Evolutionary conservation across 1,140 invertebrate genomes (phyloP).

Genomic region (Lordiphosa mommai): DNA sequence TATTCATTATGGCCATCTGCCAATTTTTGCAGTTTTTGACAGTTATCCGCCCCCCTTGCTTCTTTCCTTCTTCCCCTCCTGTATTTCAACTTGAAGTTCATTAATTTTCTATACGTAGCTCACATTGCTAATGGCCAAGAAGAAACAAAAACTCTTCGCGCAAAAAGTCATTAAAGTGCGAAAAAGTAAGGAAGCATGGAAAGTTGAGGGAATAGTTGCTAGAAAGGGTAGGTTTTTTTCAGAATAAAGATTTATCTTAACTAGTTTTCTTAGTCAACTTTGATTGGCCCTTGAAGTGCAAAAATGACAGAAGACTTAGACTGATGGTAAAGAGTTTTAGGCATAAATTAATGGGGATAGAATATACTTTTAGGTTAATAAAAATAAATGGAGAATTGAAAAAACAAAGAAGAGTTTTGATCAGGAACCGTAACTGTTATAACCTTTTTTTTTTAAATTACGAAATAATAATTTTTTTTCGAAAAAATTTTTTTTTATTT

Average conservation of each 20-base stretch:
- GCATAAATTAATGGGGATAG: too few relatives aligned
- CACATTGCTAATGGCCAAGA: background rate
- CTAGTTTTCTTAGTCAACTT: conserved; percentile 8
- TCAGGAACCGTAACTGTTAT: too few relatives aligned
- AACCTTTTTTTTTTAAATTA: too few relatives aligned
- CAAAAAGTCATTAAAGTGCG: conserved; percentile 8
- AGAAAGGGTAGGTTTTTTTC: background rate
- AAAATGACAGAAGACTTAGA: too few relatives aligned
- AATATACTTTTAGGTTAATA: too few relatives aligned
- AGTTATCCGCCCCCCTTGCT: background rate
- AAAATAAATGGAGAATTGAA: too few relatives aligned
- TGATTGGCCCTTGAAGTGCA: background rate
- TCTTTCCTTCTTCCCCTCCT: background rate
- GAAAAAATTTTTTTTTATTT: too few relatives aligned
- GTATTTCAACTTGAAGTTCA: background rate
- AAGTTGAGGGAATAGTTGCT: conserved; percentile 4
- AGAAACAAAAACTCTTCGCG: background rate
- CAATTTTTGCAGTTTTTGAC: conserved; percentile 19
- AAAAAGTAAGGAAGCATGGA: background rate
- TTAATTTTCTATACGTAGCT: conserved; percentile 8
- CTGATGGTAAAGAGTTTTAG: too few relatives aligned
- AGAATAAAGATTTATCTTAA: conserved; percentile 4
- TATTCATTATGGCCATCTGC: conserved; percentile 32
- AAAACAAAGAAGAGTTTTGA: too few relatives aligned
- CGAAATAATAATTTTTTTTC: too few relatives aligned